Base-by-base conservation (phyloP, 2,888 invertebrate genomes). In the Drosophila lacicola region DNA sequence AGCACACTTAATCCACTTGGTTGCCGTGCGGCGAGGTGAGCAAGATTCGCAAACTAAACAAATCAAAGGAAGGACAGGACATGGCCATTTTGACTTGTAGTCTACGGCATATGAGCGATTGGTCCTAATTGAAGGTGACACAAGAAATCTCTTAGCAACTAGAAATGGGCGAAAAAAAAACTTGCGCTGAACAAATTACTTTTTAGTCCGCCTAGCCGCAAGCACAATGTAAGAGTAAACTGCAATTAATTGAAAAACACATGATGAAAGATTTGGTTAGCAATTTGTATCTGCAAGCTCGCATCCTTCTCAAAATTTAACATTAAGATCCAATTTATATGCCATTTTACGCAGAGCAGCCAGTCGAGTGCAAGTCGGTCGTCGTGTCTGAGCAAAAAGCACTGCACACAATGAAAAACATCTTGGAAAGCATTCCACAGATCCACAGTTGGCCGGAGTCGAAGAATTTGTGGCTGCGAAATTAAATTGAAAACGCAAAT, bases 1-100 rank as follows among this genome's bases (percentile, higher is more conserved):
- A 86, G 78, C 82, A 84, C 70, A 61, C 82, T 65, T 85, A 89
- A 87, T 87, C 80, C 88, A 87, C 85, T 85, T 83, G 67, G 62
- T 56, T 55, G 53, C 65, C 64, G 65, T 76, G 69, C 63, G 67
- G 42, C 69, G 68, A 78, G 49, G 61, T 82, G 70, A 63, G 63
- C 56, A 54, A 63, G 62, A 86, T 88, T 78, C 78, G 47, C 80
- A 78, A 88, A 68, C 74, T 79, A 84, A 85, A 84, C 74, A 89
- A 85, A 85, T 89, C 89, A 87, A 67, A 67, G 68, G 11, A 34
- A 25, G 37, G 45, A 25, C 64, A 65, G 66, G 54, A 74, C 70
- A 70, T 71, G 70, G 62, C 71, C 79, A 68, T 79, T 75, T 64
- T 67, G 45, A 49, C 55, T 64, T 70, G 49, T 42, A 49, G 49